Evolutionary conservation across 2,888 invertebrate species (phyloP), one percentile per base, ranked within the genome.

Genomic region (Asteroscopus sphinx): DNA sequence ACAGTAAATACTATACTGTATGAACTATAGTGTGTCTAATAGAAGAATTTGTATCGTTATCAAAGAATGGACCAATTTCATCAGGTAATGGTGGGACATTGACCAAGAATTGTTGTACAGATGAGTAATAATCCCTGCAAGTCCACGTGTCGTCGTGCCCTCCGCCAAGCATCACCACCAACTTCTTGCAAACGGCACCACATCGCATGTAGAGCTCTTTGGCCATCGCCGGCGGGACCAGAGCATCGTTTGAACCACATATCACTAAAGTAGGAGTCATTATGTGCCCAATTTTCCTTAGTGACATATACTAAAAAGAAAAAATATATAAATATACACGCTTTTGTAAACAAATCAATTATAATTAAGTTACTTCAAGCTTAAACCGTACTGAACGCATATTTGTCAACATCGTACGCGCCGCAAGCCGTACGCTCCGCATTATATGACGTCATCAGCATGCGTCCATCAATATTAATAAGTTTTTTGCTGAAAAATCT

Each of bases 111-210:
- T 94, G 90, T 75, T 95, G 94, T 58, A 96, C 82, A 1, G 93
- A 90, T 17, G 95, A 87, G 79, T 96, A 97, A 78, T 98, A 99
- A 65, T 97, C 97, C 62, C 96, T 96, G 76, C 97, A 96, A 59
- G 97, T 97, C 99, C 99, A 99, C 0, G 99, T 99, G 87, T 99
- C 98, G 82, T 99, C 99, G 88, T 99, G 99, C 0, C 98, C 97
- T 1, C 99, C 99, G 15, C 96, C 96, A 1, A 96, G 95, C 87
- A 99, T 95, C 80, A 97, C 96, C 16, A 96, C 91, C 39, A 99
- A 89, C 70, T 97, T 96, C 90, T 99, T 99, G 75, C 96, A 95
- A 16, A 95, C 88, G 64, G 98, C 97, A 28, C 96, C 96, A 83
- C 98, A 98, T 40, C 95, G 92, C 74, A 96, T 94, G 83, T 97